Percentiles rank a stretch among this genome's conserved stretches.
Evolutionary conservation across 1,140 invertebrate genomes (phyloP).

Genomic region (Drosophila saltans): DNA sequence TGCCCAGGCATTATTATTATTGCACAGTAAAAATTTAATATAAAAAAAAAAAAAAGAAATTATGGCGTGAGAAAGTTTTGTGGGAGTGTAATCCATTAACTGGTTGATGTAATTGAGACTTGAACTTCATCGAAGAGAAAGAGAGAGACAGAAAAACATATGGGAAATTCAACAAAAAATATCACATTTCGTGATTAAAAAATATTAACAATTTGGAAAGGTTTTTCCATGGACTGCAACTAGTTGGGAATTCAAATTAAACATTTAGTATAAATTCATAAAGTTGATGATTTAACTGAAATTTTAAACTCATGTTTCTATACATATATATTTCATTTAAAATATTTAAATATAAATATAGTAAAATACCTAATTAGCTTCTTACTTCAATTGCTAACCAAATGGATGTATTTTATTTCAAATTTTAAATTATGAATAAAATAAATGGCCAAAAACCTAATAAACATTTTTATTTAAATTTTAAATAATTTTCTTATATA

Average conservation of each 20-base stretch:
- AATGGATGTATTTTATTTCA: too few species aligned
- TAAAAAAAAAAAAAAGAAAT: constrained; percentile 31
- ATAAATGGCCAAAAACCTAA: too few species aligned
- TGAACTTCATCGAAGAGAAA: constrained; percentile 13
- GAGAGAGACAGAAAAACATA: neutral
- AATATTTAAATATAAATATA: too few species aligned
- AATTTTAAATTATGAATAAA: too few species aligned
- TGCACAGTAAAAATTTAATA: constrained; percentile 29
- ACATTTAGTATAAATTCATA: too few species aligned
- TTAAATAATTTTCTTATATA: too few species aligned
- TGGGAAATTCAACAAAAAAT: neutral
- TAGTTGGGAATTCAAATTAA: too few species aligned
- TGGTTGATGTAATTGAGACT: constrained; percentile 11
- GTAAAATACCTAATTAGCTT: too few species aligned
- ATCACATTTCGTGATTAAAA: neutral
- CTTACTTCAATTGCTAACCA: too few species aligned
- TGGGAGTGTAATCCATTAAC: constrained; percentile 26
- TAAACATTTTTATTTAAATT: too few species aligned
- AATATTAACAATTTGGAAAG: neutral
- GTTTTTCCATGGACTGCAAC: too few species aligned
- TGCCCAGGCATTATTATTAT: constrained; percentile 23
- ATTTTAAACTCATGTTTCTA: neutral
- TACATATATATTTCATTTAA: too few species aligned
- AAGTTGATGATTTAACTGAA: neutral
- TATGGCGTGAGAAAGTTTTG: constrained; percentile 72